phyloP scores from a whole-genome alignment of 2,113 vertebrate genomes.

The Entosphenus tridentatus region DNA sequence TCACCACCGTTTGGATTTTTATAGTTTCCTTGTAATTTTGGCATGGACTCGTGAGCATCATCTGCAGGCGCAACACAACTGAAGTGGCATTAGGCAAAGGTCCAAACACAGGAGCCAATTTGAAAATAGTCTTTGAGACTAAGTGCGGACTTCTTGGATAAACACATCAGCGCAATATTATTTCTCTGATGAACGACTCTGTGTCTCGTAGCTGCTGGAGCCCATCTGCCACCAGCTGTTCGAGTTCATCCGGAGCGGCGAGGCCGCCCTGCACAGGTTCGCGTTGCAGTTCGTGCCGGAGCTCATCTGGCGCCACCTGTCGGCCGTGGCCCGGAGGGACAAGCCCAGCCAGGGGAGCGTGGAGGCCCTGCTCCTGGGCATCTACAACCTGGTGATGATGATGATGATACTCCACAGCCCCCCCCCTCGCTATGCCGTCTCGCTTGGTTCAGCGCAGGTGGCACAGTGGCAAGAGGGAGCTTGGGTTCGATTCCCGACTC shows the following conservation, averaged over 20 bases:
- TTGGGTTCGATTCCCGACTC: no score
- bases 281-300: slow-evolving; percentile 86
- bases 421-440: no score
- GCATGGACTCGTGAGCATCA: no score
- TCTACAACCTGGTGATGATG: slow-evolving; percentile 76
- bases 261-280: slow-evolving; percentile 67
- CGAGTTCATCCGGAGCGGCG: slow-evolving; percentile 76
- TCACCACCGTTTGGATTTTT: no score
- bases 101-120: neutral
- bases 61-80: slow-evolving; percentile 14
- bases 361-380: slow-evolving; percentile 74
- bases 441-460: no score
- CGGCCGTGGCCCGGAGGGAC: slow-evolving; percentile 61
- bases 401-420: no score
- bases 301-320: slow-evolving; percentile 78
- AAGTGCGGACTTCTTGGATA: neutral
- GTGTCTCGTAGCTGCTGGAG: slow-evolving; percentile 47
- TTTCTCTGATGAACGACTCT: neutral
- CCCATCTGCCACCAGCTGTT: slow-evolving; percentile 95
- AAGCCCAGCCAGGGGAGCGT: slow-evolving; percentile 89
- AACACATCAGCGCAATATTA: neutral
- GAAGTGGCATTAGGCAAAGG: slow-evolving; percentile 14
- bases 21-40: no score
- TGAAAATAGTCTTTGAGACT: neutral
- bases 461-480: no score